phyloP scores from a whole-genome alignment of 2,888 invertebrate species.

The Meteorus cinctellus region DNA sequence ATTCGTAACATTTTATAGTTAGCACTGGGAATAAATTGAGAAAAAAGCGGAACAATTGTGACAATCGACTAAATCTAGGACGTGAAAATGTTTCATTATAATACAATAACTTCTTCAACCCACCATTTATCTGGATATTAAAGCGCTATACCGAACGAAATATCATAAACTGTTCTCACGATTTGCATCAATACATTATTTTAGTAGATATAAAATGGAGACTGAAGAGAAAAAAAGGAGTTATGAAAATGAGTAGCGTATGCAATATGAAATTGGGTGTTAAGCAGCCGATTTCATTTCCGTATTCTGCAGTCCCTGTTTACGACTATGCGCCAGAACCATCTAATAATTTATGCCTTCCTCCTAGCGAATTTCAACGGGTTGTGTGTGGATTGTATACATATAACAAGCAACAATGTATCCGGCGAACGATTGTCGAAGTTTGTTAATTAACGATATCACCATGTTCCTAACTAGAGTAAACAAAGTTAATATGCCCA shows the following conservation, averaged over 20 bases:
- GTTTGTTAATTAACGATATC: constrained; percentile 8
- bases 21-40: background rate
- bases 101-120: too few species aligned
- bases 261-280: background rate
- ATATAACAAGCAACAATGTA: background rate
- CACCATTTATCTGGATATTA: too few species aligned
- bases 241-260: background rate
- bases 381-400: background rate
- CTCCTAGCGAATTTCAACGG: background rate
- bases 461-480: background rate
- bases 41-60: background rate
- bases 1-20: background rate
- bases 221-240: background rate
- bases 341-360: background rate
- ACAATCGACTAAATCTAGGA: background rate
- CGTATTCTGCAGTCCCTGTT: background rate
- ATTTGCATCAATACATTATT: too few species aligned
- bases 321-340: background rate
- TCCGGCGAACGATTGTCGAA: background rate
- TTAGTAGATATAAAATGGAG: background rate
- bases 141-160: too few species aligned
- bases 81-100: too few species aligned
- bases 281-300: background rate
- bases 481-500: background rate
- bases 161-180: too few species aligned